Evolutionary conservation across 2,888 invertebrate species (phyloP), one percentile per base, ranked within the genome.

Genomic region (Antheraea assamensis): DNA sequence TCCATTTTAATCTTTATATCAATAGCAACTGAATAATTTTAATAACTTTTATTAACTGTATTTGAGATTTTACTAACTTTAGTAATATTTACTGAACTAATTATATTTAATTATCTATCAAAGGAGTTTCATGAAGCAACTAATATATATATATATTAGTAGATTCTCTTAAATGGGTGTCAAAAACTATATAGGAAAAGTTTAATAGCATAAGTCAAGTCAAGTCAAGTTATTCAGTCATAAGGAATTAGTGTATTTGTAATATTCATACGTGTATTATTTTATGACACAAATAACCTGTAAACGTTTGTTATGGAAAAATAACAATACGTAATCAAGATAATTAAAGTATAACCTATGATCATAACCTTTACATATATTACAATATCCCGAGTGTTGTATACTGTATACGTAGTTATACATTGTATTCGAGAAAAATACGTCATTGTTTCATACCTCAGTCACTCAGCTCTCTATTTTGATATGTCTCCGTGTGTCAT

Each of bases 301-400:
- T 55, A 31, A 72, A 72, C 52, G 35, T 7, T 30, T 52, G 47
- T 31, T 49, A 35, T 72, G 31, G 74, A 70, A 70, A 72, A 76
- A 27, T 72, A 81, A 90, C 87, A 92, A 92, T 92, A 81, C 88
- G 77, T 81, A 86, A 88, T 90, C 76, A 83, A 81, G 77, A 80
- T 81, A 84, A 90, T 90, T 87, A 88, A 80, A 52, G 52, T 52
- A 27, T 17, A 5, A 24, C 55, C 55, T 55, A n/a, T n/a, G n/a
- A 27, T 27, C 27, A 61, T 61, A 10, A 27, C 7, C 15, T 2
- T 64, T 30, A 64, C 17, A 17, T 64, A 64, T 10, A 10, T 24
- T 24, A 24, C 24, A 5, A 17, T 61, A 61, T 61, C 24, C 30
- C 17, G 30, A 17, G 5, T 17, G 27, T 17, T n/a, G 4, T 42